Evolutionary conservation across 2,888 invertebrate species (phyloP), one percentile per base, ranked within the genome.

Genomic region (Nomada lathburiana): DNA sequence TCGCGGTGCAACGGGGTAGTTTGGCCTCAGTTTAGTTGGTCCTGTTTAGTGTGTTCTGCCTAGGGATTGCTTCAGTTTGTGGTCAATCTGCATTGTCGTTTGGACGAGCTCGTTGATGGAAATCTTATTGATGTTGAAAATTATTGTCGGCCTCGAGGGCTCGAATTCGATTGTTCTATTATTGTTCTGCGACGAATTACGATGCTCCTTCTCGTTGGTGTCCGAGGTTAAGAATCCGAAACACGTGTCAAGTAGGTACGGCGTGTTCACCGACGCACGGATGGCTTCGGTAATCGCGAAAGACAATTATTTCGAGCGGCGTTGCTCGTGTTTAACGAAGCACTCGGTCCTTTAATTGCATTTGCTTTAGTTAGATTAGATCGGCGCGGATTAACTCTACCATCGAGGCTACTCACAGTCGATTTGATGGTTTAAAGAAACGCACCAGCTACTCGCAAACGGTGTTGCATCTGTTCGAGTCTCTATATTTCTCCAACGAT

Each of bases 281-380:
- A 44, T 64, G 65, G 80, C 70, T 76, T 71, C 76, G 60, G 42
- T 71, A 80, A 80, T 70, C 80, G 65, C 47, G 70, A 71, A 71
- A 80, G 80, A 76, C 76, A 70, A 80, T 80, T 80, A 71, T 71
- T 79, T 23, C 70, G 65, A 72, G 47, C 65, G 53, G 36, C 55
- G 78, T 63, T 74, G 47, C 74, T 55, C 47, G 70, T 57, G 65
- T 81, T 74, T 78, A 81, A 64, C 73, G 71, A 70, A 69, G 69
- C 78, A 63, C 57, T 55, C 55, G 52, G 57, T 78, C 78, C 18
- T 78, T 78, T 81, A 81, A 81, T 78, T 78, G 68, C 78, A 81
- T 81, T 81, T 78, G 70, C 69, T 68, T 77, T 63, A 77, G 76
- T 76, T 63, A 70, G 74, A 78, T 64, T 81, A 78, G 74, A 72